Conservation (phyloP, 92 coral and sea anemone genomes). For the Phenganax subtilis region DNA sequence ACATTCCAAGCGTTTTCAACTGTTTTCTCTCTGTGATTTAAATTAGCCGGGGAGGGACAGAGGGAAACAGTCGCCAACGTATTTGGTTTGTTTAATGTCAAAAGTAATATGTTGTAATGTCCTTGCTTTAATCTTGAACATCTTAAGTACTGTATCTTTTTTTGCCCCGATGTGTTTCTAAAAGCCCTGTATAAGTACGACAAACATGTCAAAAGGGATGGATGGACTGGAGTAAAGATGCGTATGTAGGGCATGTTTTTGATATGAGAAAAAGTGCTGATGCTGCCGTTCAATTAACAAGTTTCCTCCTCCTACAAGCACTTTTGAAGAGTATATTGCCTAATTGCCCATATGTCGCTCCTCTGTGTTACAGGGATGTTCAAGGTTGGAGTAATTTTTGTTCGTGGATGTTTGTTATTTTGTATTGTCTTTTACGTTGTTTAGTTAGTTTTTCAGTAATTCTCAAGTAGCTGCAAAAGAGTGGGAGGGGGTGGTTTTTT, state of each 20-base stretch:
- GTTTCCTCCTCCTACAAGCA: too few species aligned
- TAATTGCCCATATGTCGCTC: not conserved
- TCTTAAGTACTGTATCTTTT: not conserved
- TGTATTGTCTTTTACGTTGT: not conserved
- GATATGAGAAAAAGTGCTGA: too few species aligned
- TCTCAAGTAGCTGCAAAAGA: conserved; percentile 26
- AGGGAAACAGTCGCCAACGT: conserved; percentile 23
- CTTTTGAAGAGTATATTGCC: not conserved
- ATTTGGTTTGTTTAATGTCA: conserved; percentile 21
- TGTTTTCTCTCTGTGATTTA: conserved; percentile 25
- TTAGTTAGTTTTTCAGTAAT: conserved; percentile 1
- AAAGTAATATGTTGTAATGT: not conserved
- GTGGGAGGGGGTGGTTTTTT: conserved; percentile 6
- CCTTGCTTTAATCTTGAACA: conserved; percentile 15
- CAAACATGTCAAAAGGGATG: too few species aligned
- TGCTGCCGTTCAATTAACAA: too few species aligned
- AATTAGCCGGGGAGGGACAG: conserved; percentile 8
- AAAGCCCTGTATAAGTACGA: too few species aligned
- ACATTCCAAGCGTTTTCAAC: conserved; percentile 9
- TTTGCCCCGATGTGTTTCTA: too few species aligned
- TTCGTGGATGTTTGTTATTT: not conserved
- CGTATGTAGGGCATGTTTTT: too few species aligned
- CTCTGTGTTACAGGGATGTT: not conserved
- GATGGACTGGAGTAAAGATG: too few species aligned
- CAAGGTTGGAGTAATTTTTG: not conserved